phyloP scores from a whole-genome alignment of 2,888 invertebrate species.

The Timema cristinae region DNA sequence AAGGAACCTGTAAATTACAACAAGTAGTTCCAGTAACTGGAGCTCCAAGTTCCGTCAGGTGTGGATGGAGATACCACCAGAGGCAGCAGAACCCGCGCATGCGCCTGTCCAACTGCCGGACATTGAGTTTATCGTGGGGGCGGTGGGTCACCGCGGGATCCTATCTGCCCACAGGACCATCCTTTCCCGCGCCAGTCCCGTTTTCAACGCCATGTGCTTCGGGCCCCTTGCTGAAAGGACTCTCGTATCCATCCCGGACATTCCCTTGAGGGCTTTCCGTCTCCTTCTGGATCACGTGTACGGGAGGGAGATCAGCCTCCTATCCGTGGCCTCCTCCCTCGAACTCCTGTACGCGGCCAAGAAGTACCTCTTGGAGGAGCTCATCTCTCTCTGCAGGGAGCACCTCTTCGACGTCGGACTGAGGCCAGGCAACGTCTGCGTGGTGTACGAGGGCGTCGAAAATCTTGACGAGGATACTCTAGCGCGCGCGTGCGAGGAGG shows the following conservation, averaged over 20 bases:
- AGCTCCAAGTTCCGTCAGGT: too few species aligned
- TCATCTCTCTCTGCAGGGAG: neutral
- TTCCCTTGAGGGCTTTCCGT: neutral
- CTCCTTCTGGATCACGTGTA: neutral
- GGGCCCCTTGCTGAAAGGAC: neutral
- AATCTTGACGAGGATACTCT: neutral
- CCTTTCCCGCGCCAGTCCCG: neutral
- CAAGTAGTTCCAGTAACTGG: too few species aligned
- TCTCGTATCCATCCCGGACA: neutral
- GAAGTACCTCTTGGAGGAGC: neutral
- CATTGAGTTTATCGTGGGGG: neutral
- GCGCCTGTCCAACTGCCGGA: too few species aligned
- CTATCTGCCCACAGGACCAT: neutral
- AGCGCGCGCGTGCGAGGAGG: neutral
- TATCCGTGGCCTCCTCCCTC: neutral
- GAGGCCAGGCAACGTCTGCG: neutral
- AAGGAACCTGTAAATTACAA: too few species aligned
- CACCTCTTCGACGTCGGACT: neutral
- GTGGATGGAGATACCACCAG: too few species aligned
- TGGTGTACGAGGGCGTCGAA: neutral
- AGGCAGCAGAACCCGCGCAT: too few species aligned
- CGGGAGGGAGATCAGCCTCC: neutral
- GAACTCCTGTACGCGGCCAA: neutral
- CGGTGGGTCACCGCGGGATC: neutral
- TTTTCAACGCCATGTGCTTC: conserved; percentile 7